A percentile compares a stretch with the other conserved stretches of the same genome.
Conservation (phyloP, 2,888 invertebrate genomes). For the Drosophila yooni region DNA sequence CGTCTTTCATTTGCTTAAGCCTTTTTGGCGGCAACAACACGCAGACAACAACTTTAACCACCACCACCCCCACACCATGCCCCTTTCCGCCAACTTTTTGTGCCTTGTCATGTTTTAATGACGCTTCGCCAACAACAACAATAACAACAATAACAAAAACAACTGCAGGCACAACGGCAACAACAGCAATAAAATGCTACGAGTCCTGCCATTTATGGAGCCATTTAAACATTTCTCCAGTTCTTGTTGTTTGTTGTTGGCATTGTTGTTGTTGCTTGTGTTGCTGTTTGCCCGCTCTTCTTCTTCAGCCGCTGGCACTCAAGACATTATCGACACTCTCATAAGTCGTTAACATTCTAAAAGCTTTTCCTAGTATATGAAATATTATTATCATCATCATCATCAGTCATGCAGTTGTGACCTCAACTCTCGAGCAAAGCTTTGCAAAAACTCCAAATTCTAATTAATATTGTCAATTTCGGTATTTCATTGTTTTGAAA, state of each 20-base stretch:
- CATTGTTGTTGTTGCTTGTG: not conserved
- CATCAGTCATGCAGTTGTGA: slow-evolving; percentile 11
- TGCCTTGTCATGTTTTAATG: slow-evolving; percentile 76
- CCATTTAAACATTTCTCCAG: slow-evolving; percentile 59
- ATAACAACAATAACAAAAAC: slow-evolving; percentile 11
- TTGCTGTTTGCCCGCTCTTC: slow-evolving; percentile 9
- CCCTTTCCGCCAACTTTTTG: slow-evolving; percentile 46
- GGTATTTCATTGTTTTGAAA: not conserved
- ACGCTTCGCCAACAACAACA: slow-evolving; percentile 44
- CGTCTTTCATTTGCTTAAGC: slow-evolving; percentile 54
- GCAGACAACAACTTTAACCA: slow-evolving; percentile 43
- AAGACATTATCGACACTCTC: slow-evolving; percentile 62
- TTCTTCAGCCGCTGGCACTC: slow-evolving; percentile 27
- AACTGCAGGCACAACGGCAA: slow-evolving; percentile 38
- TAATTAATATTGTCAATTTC: not conserved
- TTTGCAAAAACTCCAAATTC: not conserved
- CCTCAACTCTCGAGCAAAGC: not conserved
- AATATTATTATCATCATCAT: slow-evolving; percentile 46
- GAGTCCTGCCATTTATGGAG: slow-evolving; percentile 65
- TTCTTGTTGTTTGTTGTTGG: slow-evolving; percentile 18
- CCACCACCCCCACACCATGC: not conserved
- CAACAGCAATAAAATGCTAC: slow-evolving; percentile 72
- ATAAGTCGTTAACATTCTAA: slow-evolving; percentile 79
- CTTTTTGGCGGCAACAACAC: slow-evolving; percentile 50
- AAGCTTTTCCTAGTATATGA: slow-evolving; percentile 74